A percentile compares a stretch with the other conserved stretches of the same genome.
phyloP scores from a whole-genome alignment of 2,797 vertebrate genomes.

The Gorsachius magnificus region DNA sequence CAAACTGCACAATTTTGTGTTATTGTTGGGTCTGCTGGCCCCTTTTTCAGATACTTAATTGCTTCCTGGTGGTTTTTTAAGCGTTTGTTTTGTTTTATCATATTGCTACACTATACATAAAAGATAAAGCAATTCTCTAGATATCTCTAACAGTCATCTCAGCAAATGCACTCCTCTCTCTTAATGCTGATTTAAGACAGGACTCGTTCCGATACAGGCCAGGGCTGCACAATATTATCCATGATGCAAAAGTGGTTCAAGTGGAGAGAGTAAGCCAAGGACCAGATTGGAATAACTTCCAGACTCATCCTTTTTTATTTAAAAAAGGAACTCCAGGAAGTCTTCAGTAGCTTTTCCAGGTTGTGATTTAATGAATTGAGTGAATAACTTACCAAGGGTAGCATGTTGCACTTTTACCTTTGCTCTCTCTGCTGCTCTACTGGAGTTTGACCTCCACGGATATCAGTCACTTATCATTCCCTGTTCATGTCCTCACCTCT shows the following conservation, averaged over 20 bases:
- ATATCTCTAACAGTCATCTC: not conserved
- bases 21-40: not conserved
- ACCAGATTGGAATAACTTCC: not conserved
- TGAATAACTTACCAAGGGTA: not conserved
- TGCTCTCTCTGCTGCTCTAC: not conserved
- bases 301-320: not conserved
- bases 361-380: not conserved
- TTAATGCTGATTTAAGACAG: not conserved
- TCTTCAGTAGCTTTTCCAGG: not conserved
- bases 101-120: not conserved
- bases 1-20: not conserved
- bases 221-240: not conserved
- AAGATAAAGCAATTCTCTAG: not conserved
- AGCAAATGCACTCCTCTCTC: not conserved
- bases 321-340: not conserved
- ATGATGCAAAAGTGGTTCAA: not conserved
- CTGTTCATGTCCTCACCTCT: not conserved
- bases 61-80: slow-evolving; percentile 1
- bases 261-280: not conserved
- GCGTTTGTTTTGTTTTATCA: slow-evolving; percentile 17
- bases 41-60: not conserved
- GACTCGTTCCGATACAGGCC: not conserved
- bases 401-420: not conserved
- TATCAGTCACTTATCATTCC: not conserved
- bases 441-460: not conserved